These are phyloP conservation scores for Diaprepes abbreviatus DNA, from an alignment of 2,888 invertebrate species.

Conservation along the genomic window DNA sequence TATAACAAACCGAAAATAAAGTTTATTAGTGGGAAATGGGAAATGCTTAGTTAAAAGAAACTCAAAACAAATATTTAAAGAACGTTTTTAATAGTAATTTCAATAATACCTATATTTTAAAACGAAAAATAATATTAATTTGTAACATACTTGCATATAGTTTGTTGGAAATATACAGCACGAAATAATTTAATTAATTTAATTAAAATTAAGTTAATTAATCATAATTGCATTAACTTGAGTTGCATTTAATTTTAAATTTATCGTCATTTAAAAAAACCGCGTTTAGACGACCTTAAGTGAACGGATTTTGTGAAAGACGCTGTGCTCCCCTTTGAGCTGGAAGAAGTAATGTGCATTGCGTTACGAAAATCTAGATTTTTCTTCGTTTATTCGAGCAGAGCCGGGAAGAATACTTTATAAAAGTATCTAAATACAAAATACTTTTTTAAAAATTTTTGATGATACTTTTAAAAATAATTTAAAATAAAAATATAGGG, in stretches of 20 bases:
- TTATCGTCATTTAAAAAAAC: constrained; percentile 35
- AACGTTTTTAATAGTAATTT: constrained; percentile 37
- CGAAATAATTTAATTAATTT: constrained; percentile 32
- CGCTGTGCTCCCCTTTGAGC: constrained; percentile 62
- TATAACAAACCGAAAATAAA: too few species aligned
- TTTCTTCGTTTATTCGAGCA: too few species aligned
- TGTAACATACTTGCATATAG: constrained; percentile 38
- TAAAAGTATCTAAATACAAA: too few species aligned
- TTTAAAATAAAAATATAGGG: too few species aligned
- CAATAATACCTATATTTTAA: constrained; percentile 36
- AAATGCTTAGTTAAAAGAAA: constrained; percentile 1
- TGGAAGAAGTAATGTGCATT: constrained; percentile 54
- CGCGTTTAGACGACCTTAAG: constrained; percentile 45
- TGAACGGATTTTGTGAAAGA: constrained; percentile 63
- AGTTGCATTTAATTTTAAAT: constrained; percentile 38
- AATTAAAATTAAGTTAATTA: constrained; percentile 32
- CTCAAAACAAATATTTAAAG: constrained; percentile 21
- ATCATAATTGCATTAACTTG: constrained; percentile 35
- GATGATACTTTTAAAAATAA: too few species aligned
- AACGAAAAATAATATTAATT: constrained; percentile 34
- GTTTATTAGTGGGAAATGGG: too few species aligned
- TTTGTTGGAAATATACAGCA: constrained; percentile 37
- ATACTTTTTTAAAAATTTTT: too few species aligned
- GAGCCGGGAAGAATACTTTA: too few species aligned
- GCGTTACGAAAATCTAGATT: too few species aligned